Base-by-base conservation (phyloP, 1,140 invertebrate species). In the Cyphomyrmex costatus region DNA sequence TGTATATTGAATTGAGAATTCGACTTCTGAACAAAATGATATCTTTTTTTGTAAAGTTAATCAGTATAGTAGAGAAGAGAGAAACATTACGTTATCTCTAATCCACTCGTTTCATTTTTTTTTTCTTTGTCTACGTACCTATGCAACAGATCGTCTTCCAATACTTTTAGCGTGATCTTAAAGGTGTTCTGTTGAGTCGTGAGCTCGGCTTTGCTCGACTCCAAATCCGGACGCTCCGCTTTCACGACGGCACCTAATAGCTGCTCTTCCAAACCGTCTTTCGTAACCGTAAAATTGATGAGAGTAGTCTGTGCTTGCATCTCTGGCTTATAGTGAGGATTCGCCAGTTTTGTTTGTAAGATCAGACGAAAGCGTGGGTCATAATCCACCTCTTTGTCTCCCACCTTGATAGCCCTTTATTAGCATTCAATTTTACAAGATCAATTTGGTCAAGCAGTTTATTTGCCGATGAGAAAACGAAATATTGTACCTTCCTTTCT, bases 251-350 rank as follows among this genome's bases (percentile, higher is more conserved):
- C 98, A 19, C 98, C 98, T 33, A 99, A 95, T 6, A 99, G 93
- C 94, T 99, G 98, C 93, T 99, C 98, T 94, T 99, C 98, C 6
- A 99, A 95, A 63, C 98, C 98, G 94, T 98, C 98, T 90, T 97
- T 96, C 0, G 98, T 99, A 0, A 99, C 98, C 42, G 98, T 99
- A 92, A 99, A 99, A 94, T 99, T 99, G 73, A 99, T 99, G 4
- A 99, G 95, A 3, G 98, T 99, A 21, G 98, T 98, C 95, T 99
- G 98, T 0, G 98, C 98, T 94, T 99, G 98, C 96, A 99, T 98
- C 95, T 99, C 98, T 0, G 98, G 98, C 93, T 99, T 98, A 92
- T 99, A 99, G 94, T 99, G 98, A 6, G 98, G 98, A 95, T 99
- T 99, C 0, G 98, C 98, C 60, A 99, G 93, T 95, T 99, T 99